Conservation (phyloP, 35 echinoderm and acorn worm species). For the Chiridota heheva region DNA sequence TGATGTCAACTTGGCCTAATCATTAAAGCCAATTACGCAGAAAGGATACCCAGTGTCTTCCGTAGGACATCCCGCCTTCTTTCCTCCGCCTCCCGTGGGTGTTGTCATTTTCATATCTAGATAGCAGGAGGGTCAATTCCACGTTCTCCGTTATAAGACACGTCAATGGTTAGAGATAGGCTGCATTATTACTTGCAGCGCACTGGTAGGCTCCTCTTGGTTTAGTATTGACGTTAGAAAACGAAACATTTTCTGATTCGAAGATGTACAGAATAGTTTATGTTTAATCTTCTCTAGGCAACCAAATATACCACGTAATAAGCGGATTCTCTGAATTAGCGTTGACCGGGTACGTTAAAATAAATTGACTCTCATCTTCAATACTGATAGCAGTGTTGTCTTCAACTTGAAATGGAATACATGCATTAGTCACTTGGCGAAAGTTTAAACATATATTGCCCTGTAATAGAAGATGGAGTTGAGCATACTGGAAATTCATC, state of each 20-base stretch:
- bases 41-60: too few relatives aligned
- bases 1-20: too few relatives aligned
- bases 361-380: conserved; percentile 11
- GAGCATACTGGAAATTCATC: too few relatives aligned
- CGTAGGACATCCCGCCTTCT: too few relatives aligned
- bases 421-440: too few relatives aligned
- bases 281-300: not conserved
- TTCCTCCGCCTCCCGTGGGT: too few relatives aligned
- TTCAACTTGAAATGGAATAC: too few relatives aligned
- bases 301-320: conserved; percentile 34
- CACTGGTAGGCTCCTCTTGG: conserved; percentile 3
- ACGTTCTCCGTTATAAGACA: conserved; percentile 18
- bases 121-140: conserved; percentile 16
- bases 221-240: not conserved
- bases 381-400: too few relatives aligned
- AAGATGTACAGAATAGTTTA: not conserved
- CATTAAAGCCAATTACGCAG: too few relatives aligned
- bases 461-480: too few relatives aligned
- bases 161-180: conserved; percentile 9
- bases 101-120: too few relatives aligned
- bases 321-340: conserved; percentile 28
- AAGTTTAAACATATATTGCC: too few relatives aligned
- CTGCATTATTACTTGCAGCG: conserved; percentile 32
- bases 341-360: conserved; percentile 9
- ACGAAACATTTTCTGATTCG: conserved; percentile 7